These are phyloP conservation scores for Oreonectes daqikongensis DNA, from an alignment of 2,797 vertebrate species.

Conservation along the genomic window DNA sequence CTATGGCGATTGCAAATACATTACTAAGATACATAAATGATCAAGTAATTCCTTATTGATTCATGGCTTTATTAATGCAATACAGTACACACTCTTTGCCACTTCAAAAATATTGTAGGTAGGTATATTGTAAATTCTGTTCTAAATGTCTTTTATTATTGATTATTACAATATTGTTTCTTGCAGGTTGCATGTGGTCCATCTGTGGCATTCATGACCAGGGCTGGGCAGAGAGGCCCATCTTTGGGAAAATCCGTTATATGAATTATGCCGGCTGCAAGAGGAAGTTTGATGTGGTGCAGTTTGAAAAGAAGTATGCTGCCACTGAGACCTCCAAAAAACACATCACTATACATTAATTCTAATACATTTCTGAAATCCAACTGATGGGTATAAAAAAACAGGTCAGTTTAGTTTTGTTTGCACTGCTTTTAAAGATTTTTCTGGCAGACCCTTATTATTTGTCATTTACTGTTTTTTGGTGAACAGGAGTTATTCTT, in stretches of 20 bases:
- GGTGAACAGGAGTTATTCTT: neutral
- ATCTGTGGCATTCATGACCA: slow-evolving; percentile 89
- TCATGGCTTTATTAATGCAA: neutral
- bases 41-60: neutral
- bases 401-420: neutral
- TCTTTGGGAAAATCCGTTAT: slow-evolving; percentile 91
- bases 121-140: neutral
- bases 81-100: neutral
- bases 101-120: neutral
- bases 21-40: neutral
- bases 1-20: neutral
- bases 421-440: neutral
- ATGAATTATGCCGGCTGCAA: slow-evolving; percentile 93
- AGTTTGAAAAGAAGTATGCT: slow-evolving; percentile 80
- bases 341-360: neutral
- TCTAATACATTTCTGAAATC: neutral
- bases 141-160: neutral
- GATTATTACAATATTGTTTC: neutral
- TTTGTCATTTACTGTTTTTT: neutral
- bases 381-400: too few species aligned
- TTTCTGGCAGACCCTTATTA: neutral
- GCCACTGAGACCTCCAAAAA: slow-evolving; percentile 51
- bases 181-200: slow-evolving; percentile 90
- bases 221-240: slow-evolving; percentile 82
- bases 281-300: slow-evolving; percentile 84